Evolutionary conservation across 2,888 invertebrate species (phyloP).

Genomic region (Drosophila atripex): DNA sequence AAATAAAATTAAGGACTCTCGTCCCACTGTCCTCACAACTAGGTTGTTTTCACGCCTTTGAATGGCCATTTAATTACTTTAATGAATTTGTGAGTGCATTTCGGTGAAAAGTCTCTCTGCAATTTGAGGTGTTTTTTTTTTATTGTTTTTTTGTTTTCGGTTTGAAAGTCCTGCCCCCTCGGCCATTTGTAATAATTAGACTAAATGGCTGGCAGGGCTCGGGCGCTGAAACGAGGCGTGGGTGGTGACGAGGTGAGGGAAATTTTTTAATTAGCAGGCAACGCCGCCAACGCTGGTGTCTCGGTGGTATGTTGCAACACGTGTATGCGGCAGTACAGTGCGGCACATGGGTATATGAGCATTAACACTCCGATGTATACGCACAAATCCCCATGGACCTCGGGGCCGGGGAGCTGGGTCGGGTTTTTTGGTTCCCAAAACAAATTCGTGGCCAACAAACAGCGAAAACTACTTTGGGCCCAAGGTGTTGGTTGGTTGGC

Average conservation of each 20-base stretch:
- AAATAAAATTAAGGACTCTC: neutral
- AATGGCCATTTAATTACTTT: conserved; percentile 43
- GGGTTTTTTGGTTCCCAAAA: conserved; percentile 40
- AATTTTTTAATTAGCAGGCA: conserved; percentile 69
- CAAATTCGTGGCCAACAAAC: conserved; percentile 39
- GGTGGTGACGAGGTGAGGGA: conserved; percentile 31
- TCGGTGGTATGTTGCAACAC: conserved; percentile 64
- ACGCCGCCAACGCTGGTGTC: conserved; percentile 39
- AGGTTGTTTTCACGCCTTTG: conserved; percentile 19
- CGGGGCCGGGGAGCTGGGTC: conserved; percentile 14
- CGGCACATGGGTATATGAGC: conserved; percentile 42
- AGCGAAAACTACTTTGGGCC: conserved; percentile 76
- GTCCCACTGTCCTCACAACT: conserved; percentile 8
- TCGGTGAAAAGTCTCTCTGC: conserved; percentile 32
- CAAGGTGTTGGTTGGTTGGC: conserved; percentile 54
- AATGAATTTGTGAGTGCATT: conserved; percentile 64
- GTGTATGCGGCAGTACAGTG: conserved; percentile 45
- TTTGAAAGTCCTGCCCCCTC: conserved; percentile 25
- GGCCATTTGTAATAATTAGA: conserved; percentile 74
- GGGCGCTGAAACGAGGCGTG: conserved; percentile 24
- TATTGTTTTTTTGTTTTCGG: conserved; percentile 14
- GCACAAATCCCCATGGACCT: conserved; percentile 60
- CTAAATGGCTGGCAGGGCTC: conserved; percentile 54
- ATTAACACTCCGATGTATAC: conserved; percentile 13
- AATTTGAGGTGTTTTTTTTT: conserved; percentile 15